Evolutionary conservation across 2,797 vertebrate genomes (phyloP), one percentile per base, ranked within the genome.

Genomic region (Ceyx erithaca): DNA sequence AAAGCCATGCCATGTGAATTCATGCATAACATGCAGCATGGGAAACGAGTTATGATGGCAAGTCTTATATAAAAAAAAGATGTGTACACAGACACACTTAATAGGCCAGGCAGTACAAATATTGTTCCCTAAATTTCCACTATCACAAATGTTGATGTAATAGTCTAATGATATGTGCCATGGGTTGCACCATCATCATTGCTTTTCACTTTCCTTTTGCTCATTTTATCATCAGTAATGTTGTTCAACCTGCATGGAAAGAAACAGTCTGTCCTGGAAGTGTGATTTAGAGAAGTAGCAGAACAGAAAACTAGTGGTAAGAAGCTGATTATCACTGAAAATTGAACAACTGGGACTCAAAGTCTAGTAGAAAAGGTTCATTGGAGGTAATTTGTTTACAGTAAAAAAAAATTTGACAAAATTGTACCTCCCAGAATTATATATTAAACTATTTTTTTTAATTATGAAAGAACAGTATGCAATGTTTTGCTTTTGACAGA

Each of bases 191-290:
- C 59, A 76, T 82, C 80, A 76, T 61, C 79, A 62, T 90, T 95
- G 84, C 94, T 97, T 91, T 96, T 92, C 85, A 76, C 96, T 97
- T 96, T 89, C 95, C 91, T 81, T 84, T 92, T 96, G 81, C 93
- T 93, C 83, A 48, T 92, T 96, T 95, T 94, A 37, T 94, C 49
- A 1, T 81, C 59, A 63, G 45, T 90, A 89, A 75, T 86, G 72
- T 86, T 84, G 84, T 80, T 94, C 79, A 80, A 57, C 85, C 54
- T 94, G 64, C 86, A 72, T 83, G 71, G 87, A 92, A 83, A 84
- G 69, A 77, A 93, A 54, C 64, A 83, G 58, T 87, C 54, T 87
- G 43, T 87, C 62, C 52, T 92, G 88, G 72, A 89, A 91, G 76
- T 75, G 76, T 76, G 85, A 89, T 95, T 93, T 93, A 93, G 88